Percentiles rank a stretch among this genome's conserved stretches.
These are phyloP conservation scores for Drosophila persimilis DNA, from an alignment of 1,140 invertebrate genomes.

Conservation along the genomic window DNA sequence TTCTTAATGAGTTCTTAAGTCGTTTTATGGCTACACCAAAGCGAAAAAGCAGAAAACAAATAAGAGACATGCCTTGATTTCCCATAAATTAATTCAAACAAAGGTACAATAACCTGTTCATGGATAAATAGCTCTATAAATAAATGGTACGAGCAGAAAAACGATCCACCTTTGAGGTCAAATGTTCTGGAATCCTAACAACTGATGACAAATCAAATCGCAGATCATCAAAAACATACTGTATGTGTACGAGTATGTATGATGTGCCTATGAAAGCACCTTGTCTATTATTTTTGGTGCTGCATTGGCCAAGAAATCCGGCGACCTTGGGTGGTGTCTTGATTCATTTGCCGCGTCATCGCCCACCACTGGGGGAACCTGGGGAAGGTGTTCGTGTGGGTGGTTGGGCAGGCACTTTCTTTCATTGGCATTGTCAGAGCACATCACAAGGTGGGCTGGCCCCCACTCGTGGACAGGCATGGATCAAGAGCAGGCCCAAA, in stretches of 20 bases:
- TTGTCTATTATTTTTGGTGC: conserved; percentile 63
- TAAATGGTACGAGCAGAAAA: conserved; percentile 4
- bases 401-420: conserved; percentile 27
- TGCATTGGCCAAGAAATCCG: conserved; percentile 57
- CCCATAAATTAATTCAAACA: conserved; percentile 27
- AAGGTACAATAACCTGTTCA: conserved; percentile 27
- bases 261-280: conserved; percentile 34
- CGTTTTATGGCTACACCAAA: conserved; percentile 7
- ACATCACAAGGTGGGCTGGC: conserved; percentile 59
- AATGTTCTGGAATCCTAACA: conserved; percentile 14
- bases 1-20: conserved; percentile 1
- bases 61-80: conserved; percentile 24
- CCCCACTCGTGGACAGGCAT: conserved; percentile 26
- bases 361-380: conserved; percentile 8
- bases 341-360: conserved; percentile 73
- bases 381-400: not conserved
- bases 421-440: conserved; percentile 64
- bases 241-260: no score
- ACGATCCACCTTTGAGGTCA: conserved; percentile 7
- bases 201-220: conserved; percentile 40
- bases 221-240: conserved; percentile 38
- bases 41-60: conserved; percentile 23
- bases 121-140: not conserved
- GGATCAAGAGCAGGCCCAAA: conserved; percentile 28
- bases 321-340: conserved; percentile 65